Evolutionary conservation across 2,113 vertebrate genomes (phyloP), one percentile per base, ranked within the genome.

Genomic region (Herpetotheres cachinnans): DNA sequence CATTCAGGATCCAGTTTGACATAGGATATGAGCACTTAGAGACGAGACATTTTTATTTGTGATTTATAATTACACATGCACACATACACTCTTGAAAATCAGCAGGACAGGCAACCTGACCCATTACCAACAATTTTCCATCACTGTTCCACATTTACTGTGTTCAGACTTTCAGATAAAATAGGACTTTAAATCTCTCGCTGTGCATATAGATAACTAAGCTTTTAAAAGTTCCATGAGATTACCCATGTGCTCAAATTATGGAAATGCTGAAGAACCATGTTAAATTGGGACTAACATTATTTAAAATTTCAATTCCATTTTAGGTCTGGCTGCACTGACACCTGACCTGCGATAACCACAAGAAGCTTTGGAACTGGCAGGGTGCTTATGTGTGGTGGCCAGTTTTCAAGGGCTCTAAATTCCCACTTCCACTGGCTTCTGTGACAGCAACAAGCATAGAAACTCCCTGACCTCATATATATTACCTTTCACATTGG

Each of bases 11-110:
- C 89, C 73, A 95, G 86, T 40, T 13, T 95, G 96, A 95, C 58
- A 85, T 32, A 78, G 72, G 90, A 92, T 96, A 90, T 22, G 74
- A 94, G 94, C 54, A 46, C 93, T 72, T 77, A 90, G 18, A 52
- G 84, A 72, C 89, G 89, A 93, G 84, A 85, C 82, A 90, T 89
- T 95, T 96, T 97, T 82, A 78, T 98, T 95, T 92, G 89, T 89
- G 86, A 97, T 94, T 92, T 95, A 93, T 90, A 92, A 84, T 83
- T 94, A 67, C 32, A 74, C 73, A 70, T 5, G 8, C 14, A 25
- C 18, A 38, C 11, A 62, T 69, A n/a, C 18, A 44, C 16, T 54
- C 50, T 52, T 86, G 82, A 83, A 95, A 96, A 95, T 29, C 84
- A 93, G 47, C 67, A 74, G 84, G 74, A 87, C 46, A 71, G 52